Percentiles rank a stretch among this genome's conserved stretches.
These are phyloP conservation scores for Maniola jurtina DNA, from an alignment of 1,140 invertebrate genomes.

Conservation along the genomic window DNA sequence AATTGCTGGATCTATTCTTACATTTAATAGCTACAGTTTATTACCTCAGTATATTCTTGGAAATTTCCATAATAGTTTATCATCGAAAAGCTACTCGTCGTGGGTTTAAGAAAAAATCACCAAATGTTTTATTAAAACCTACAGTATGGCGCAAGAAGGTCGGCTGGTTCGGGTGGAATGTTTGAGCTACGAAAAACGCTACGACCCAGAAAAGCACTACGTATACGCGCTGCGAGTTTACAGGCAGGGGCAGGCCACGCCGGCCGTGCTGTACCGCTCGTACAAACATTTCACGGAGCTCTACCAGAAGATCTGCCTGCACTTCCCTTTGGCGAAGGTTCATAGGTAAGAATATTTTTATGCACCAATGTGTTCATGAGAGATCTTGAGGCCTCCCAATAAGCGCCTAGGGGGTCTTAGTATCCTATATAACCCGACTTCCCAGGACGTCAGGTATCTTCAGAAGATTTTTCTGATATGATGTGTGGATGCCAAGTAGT, in stretches of 20 bases:
- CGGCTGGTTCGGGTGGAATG: slow-evolving; percentile 92
- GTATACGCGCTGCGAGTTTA: slow-evolving; percentile 95
- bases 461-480: too few species aligned
- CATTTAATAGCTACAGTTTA: too few species aligned
- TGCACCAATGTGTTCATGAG: background rate
- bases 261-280: slow-evolving; percentile 92
- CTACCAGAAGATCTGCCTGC: slow-evolving; percentile 94
- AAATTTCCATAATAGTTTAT: too few species aligned
- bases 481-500: too few species aligned
- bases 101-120: too few species aligned
- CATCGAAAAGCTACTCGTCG: too few species aligned
- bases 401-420: too few species aligned
- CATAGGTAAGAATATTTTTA: slow-evolving; percentile 83
- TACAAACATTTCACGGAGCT: slow-evolving; percentile 98
- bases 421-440: too few species aligned
- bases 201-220: slow-evolving; percentile 98
- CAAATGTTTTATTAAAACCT: background rate
- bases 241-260: slow-evolving; percentile 90
- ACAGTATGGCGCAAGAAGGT: slow-evolving; percentile 93
- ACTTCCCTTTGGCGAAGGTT: slow-evolving; percentile 94
- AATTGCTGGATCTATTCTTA: too few species aligned
- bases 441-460: too few species aligned
- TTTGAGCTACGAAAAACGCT: slow-evolving; percentile 94
- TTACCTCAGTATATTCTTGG: too few species aligned
- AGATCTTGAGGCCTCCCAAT: too few species aligned